Percentiles rank a stretch among this genome's conserved stretches.
These are phyloP conservation scores for Dolichotis patagonum DNA, from an alignment of 2,113 vertebrate species.

Conservation along the genomic window DNA sequence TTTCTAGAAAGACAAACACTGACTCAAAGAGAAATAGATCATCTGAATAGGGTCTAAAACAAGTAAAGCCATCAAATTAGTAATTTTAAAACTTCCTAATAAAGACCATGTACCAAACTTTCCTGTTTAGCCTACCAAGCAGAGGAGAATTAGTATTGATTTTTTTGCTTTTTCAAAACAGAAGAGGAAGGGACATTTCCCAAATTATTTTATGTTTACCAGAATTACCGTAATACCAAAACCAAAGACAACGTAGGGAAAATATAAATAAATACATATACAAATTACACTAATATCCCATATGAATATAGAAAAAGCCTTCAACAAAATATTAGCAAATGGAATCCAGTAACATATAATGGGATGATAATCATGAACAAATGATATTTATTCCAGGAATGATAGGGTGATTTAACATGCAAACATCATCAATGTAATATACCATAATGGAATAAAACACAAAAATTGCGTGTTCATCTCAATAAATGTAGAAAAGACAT, in stretches of 20 bases:
- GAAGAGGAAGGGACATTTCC: background rate
- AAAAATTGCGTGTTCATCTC: background rate
- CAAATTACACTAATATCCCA: background rate
- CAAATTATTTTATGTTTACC: background rate
- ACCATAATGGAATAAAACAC: background rate
- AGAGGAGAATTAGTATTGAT: background rate
- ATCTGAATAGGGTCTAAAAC: background rate
- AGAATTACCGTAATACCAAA: background rate
- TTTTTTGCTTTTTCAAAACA: background rate
- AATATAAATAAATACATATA: background rate
- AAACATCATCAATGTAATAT: background rate
- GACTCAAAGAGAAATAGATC: constrained; percentile 1
- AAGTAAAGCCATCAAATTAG: constrained; percentile 7
- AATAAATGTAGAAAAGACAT: background rate
- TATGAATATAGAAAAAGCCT: background rate
- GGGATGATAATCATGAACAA: background rate
- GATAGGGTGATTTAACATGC: background rate
- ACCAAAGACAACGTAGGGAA: background rate
- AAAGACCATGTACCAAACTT: background rate
- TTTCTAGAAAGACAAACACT: constrained; percentile 40
- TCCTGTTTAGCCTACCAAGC: background rate
- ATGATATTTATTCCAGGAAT: background rate
- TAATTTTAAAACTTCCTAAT: background rate
- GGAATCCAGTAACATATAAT: background rate
- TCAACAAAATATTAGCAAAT: constrained; percentile 22